Base-by-base conservation (phyloP, 2,113 vertebrate species). In the Ophiodon elongatus region DNA sequence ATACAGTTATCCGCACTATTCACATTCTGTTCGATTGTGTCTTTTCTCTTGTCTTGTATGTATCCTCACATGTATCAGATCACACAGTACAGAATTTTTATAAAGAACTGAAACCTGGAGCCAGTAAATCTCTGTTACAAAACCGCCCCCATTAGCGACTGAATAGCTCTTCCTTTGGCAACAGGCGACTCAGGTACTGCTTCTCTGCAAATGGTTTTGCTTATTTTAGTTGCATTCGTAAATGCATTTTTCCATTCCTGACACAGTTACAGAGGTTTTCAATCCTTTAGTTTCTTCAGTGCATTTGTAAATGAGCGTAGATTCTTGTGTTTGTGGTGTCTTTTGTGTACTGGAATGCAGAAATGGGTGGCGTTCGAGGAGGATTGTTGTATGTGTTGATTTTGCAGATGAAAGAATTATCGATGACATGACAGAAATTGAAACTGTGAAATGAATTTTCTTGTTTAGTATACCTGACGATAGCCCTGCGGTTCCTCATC, bases 101-200 rank as follows among this genome's bases (percentile, higher is more conserved):
- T 75, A 76, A 90, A 93, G 95, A 95, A 95, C 84, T 94, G 95
- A 96, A 96, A 95, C 94, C 82, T 62, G n/a, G n/a, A 52, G 50
- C 54, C 31, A 45, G 52, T 56, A 8, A 52, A 54, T 79, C 52
- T 69, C 31, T 78, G 67, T 60, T 21, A 63, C 19, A 57, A 56
- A 52, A 23, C 35, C 41, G 21, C 27, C 85, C 60, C 64, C 72
- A 70, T 79, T 82, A 85, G 66, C 52, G 21, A 60, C 71, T 68
- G 62, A 70, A 21, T 25, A 79, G 37, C 25, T 66, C 54, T 90
- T 83, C 84, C 62, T 84, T 92, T 95, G 92, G 92, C 92, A 85
- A 27, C 86, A 68, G 85, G 60, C 81, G 80, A 67, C 69, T n/a
- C 88, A 94, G 93, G 93, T 93, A 92, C 19, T 15, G 52, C 73